Percentiles rank a stretch among this genome's conserved stretches.
Conservation (phyloP, 2,888 invertebrate species). For the Crioceris asparagi region DNA sequence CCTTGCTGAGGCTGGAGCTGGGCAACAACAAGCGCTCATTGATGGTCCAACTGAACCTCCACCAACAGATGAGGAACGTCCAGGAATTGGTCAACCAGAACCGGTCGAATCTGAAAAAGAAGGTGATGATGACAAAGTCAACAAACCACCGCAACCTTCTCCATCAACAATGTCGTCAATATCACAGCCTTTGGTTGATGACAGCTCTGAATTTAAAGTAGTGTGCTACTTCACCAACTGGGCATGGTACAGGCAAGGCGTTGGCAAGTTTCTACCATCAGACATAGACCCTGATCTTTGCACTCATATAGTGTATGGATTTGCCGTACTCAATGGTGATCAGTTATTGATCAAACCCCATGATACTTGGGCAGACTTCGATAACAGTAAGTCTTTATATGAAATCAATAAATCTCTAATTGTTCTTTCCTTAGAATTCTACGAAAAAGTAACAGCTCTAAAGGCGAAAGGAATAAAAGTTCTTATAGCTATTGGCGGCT, state of each 20-base stretch:
- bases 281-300: slow-evolving; percentile 79
- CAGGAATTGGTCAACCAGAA: background rate
- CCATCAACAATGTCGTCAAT: background rate
- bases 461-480: slow-evolving; percentile 68
- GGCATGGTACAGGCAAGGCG: slow-evolving; percentile 84
- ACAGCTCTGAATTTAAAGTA: slow-evolving; percentile 51
- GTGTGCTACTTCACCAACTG: slow-evolving; percentile 90
- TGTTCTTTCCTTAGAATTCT: slow-evolving; percentile 54
- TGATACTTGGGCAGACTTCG: slow-evolving; percentile 81
- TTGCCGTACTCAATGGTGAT: slow-evolving; percentile 73
- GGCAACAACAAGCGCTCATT: slow-evolving; percentile 22
- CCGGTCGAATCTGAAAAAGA: background rate
- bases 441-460: slow-evolving; percentile 69
- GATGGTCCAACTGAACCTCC: slow-evolving; percentile 17
- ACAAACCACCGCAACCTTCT: slow-evolving; percentile 8
- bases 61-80: slow-evolving; percentile 14
- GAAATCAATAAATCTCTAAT: background rate
- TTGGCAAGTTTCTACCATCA: slow-evolving; percentile 70
- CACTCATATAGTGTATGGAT: slow-evolving; percentile 86
- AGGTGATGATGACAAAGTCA: slow-evolving; percentile 5
- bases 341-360: slow-evolving; percentile 70
- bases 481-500: slow-evolving; percentile 82
- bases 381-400: slow-evolving; percentile 56
- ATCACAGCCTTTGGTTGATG: slow-evolving; percentile 23
- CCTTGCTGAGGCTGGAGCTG: slow-evolving; percentile 43